A percentile compares a stretch with the other conserved stretches of the same genome.
phyloP scores from a whole-genome alignment of 2,888 invertebrate genomes.

The Erannis defoliaria region DNA sequence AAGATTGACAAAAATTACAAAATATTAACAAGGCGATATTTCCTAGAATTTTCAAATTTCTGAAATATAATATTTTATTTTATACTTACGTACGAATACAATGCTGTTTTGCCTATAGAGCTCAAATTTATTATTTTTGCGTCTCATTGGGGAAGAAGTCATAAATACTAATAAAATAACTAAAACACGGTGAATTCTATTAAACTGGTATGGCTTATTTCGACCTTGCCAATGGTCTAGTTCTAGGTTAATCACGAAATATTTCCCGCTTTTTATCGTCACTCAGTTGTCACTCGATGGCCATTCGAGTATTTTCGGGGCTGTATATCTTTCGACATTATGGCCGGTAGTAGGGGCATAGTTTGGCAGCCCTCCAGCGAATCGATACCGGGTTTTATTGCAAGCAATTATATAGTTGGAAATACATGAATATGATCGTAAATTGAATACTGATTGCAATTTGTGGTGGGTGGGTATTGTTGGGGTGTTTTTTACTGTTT shows the following conservation, averaged over 20 bases:
- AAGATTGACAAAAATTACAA: too few species aligned
- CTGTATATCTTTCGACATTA: constrained; percentile 38
- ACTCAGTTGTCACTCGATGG: constrained; percentile 34
- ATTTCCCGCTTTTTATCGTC: constrained; percentile 39
- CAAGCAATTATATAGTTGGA: constrained; percentile 46
- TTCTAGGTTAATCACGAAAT: constrained; percentile 37
- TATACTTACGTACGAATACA: too few species aligned
- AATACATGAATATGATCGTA: constrained; percentile 39
- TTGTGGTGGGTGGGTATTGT: constrained; percentile 28
- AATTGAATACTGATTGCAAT: constrained; percentile 47
- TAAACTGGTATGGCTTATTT: constrained; percentile 23
- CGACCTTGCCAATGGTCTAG: constrained; percentile 37
- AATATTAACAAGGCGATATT: too few species aligned
- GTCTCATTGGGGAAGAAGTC: too few species aligned
- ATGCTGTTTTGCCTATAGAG: too few species aligned
- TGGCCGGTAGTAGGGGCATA: constrained; percentile 41
- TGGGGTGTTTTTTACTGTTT: constrained; percentile 19
- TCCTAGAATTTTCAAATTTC: too few species aligned
- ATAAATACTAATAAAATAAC: too few species aligned
- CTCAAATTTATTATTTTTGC: too few species aligned
- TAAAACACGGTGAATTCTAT: constrained; percentile 25
- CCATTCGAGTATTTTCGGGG: constrained; percentile 34
- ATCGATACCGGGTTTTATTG: constrained; percentile 48
- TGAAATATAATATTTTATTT: too few species aligned
- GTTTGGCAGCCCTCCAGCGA: constrained; percentile 47